A percentile compares a stretch with the other conserved stretches of the same genome.
Evolutionary conservation across 2,113 vertebrate species (phyloP).

Genomic region (Steatornis caripensis): DNA sequence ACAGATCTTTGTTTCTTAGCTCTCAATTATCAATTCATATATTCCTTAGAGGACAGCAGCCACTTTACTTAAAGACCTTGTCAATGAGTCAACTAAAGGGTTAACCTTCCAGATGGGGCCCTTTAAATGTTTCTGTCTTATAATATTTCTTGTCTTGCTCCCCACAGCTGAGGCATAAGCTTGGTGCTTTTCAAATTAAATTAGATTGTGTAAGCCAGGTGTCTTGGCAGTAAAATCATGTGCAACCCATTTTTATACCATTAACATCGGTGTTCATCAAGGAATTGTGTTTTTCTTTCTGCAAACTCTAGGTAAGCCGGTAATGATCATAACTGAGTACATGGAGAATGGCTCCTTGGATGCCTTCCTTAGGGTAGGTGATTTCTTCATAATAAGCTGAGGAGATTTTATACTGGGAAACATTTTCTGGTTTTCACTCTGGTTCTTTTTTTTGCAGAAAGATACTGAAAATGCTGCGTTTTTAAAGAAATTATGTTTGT

Average conservation of each 20-base stretch:
- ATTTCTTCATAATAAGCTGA: slow-evolving; percentile 43
- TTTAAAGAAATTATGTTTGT: background rate
- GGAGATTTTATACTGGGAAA: background rate
- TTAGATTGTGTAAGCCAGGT: slow-evolving; percentile 74
- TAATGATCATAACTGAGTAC: slow-evolving; percentile 99
- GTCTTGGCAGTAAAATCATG: slow-evolving; percentile 75
- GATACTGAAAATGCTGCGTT: background rate
- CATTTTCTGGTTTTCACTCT: background rate
- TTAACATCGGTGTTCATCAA: slow-evolving; percentile 68
- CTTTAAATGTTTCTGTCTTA: slow-evolving; percentile 55
- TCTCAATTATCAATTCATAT: slow-evolving; percentile 58
- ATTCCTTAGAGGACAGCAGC: slow-evolving; percentile 54
- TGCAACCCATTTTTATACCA: slow-evolving; percentile 75
- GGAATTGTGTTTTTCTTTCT: slow-evolving; percentile 72
- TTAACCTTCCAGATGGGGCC: slow-evolving; percentile 77
- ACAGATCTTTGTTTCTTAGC: slow-evolving; percentile 34
- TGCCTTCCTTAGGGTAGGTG: slow-evolving; percentile 95
- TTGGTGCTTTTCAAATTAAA: slow-evolving; percentile 75
- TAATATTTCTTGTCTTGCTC: slow-evolving; percentile 74
- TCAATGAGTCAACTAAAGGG: slow-evolving; percentile 64
- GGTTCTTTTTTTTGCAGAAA: background rate
- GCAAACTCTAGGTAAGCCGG: slow-evolving; percentile 89
- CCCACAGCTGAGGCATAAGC: slow-evolving; percentile 73
- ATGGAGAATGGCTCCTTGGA: slow-evolving; percentile 99
- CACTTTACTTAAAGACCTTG: slow-evolving; percentile 68